Percentiles rank a stretch among this genome's conserved stretches.
Evolutionary conservation across 1,140 invertebrate species (phyloP).

Genomic region (Magallana ariakensis): DNA sequence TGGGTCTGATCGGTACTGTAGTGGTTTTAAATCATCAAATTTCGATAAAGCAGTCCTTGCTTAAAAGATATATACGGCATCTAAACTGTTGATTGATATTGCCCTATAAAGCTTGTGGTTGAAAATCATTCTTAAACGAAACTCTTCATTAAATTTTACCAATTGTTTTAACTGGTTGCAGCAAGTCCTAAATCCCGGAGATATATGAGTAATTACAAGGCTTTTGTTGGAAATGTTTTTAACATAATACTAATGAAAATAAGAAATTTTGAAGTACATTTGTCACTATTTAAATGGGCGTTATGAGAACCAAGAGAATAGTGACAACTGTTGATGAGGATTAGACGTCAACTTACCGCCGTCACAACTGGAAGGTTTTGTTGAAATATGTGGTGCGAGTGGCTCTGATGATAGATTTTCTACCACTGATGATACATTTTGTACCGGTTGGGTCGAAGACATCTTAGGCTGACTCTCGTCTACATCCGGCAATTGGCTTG

Average conservation of each 20-base stretch:
- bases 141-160: too few species aligned
- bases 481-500: neutral
- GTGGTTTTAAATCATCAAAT: too few species aligned
- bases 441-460: neutral
- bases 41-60: too few species aligned
- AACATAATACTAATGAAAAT: neutral
- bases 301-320: too few species aligned
- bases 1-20: too few species aligned
- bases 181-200: neutral
- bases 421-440: neutral
- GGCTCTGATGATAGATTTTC: neutral
- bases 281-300: neutral
- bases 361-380: neutral
- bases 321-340: neutral
- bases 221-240: neutral
- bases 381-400: neutral
- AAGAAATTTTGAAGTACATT: neutral
- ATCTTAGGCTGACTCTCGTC: neutral
- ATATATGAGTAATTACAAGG: neutral
- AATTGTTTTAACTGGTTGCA: neutral
- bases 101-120: neutral
- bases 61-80: too few species aligned
- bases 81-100: too few species aligned
- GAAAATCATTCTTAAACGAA: too few species aligned
- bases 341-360: neutral